A percentile compares a stretch with the other conserved stretches of the same genome.
phyloP scores from a whole-genome alignment of 2,113 vertebrate species.

The Spheniscus mendiculus region DNA sequence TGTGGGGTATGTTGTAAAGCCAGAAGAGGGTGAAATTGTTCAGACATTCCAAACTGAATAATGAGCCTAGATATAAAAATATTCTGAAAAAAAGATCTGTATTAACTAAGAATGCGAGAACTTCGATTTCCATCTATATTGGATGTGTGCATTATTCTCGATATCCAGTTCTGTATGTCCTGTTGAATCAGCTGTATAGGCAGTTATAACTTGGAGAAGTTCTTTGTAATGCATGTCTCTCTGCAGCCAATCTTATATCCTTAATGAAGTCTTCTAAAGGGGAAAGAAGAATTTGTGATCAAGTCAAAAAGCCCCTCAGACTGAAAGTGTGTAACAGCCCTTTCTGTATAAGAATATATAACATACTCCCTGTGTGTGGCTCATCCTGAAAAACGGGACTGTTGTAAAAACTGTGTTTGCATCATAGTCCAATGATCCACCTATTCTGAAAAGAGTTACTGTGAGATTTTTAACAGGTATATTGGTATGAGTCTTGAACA shows the following conservation, averaged over 20 bases:
- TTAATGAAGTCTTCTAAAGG: not conserved
- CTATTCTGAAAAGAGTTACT: not conserved
- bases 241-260: not conserved
- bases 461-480: not conserved
- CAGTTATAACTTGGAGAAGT: not conserved
- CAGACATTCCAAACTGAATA: not conserved
- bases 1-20: not conserved
- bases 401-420: not conserved
- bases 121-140: not conserved
- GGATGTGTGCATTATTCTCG: not conserved
- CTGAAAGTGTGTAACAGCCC: not conserved
- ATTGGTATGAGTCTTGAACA: not conserved
- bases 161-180: not conserved
- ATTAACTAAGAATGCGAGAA: not conserved
- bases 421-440: not conserved
- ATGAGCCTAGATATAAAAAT: not conserved
- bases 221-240: not conserved
- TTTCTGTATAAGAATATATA: not conserved
- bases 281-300: not conserved
- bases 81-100: not conserved
- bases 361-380: not conserved
- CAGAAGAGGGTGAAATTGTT: not conserved
- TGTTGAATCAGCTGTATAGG: not conserved
- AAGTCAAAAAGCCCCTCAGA: not conserved
- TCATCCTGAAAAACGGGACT: not conserved